Conservation (phyloP, 1,140 invertebrate genomes). For the Ceratosolen solmsi region DNA sequence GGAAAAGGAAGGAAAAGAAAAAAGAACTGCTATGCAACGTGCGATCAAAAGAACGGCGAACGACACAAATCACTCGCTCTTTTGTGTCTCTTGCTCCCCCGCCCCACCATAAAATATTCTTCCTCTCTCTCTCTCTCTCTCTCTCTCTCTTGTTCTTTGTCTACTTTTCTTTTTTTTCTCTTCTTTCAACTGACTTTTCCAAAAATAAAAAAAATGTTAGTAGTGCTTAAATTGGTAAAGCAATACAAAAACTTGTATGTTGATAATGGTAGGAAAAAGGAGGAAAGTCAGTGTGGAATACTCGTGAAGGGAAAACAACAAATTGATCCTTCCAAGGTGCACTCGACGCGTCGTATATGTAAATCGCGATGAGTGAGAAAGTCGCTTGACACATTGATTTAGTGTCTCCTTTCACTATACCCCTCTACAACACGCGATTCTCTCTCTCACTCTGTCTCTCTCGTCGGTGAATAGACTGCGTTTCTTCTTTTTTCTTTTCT, state of each 20-base stretch:
- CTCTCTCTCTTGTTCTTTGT: background rate
- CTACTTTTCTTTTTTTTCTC: slow-evolving; percentile 1
- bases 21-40: slow-evolving; percentile 47
- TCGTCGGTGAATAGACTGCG: background rate
- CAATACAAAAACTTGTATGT: background rate
- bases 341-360: slow-evolving; percentile 39
- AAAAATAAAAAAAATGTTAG: slow-evolving; percentile 41
- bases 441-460: background rate
- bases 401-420: slow-evolving; percentile 47
- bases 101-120: background rate
- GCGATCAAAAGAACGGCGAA: slow-evolving; percentile 68
- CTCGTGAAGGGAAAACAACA: slow-evolving; percentile 45
- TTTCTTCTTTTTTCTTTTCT: background rate
- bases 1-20: slow-evolving; percentile 51
- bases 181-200: slow-evolving; percentile 40
- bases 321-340: slow-evolving; percentile 50
- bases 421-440: slow-evolving; percentile 9
- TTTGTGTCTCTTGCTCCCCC: slow-evolving; percentile 60
- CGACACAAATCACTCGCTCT: slow-evolving; percentile 71
- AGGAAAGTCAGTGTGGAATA: background rate
- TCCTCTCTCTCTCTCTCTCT: slow-evolving; percentile 36
- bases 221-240: slow-evolving; percentile 2
- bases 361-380: slow-evolving; percentile 53
- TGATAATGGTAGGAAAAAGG: background rate
- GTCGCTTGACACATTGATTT: slow-evolving; percentile 50